A percentile compares a stretch with the other conserved stretches of the same genome.
These are phyloP conservation scores for Euplagia quadripunctaria DNA, from an alignment of 2,888 invertebrate genomes.

Conservation along the genomic window DNA sequence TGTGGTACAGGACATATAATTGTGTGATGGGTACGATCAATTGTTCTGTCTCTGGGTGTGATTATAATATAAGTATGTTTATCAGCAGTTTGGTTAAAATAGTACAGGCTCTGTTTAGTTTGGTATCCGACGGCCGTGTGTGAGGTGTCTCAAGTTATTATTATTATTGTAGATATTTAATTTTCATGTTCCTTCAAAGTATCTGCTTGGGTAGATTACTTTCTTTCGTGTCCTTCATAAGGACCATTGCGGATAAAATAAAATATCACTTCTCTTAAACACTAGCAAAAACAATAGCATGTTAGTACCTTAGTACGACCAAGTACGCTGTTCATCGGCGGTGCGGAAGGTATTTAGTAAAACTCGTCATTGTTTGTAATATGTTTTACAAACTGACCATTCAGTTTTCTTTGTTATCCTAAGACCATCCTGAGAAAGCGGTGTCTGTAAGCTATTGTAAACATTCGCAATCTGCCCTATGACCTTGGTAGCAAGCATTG, in stretches of 20 bases:
- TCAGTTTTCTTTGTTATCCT: background rate
- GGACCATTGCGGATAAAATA: no score
- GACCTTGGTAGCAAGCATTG: background rate
- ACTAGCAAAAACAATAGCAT: background rate
- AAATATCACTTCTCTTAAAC: background rate
- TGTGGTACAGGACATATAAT: background rate
- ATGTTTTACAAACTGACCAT: background rate
- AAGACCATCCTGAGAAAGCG: background rate
- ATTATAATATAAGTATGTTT: no score
- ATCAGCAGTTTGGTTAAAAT: no score
- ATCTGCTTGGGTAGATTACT: no score
- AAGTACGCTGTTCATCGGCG: background rate
- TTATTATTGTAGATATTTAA: no score
- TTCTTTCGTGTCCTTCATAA: no score
- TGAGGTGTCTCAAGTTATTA: no score
- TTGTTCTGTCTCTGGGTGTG: background rate
- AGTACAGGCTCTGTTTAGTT: no score
- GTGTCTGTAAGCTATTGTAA: background rate
- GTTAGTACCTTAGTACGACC: background rate
- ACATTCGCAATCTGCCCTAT: background rate
- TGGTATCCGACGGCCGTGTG: no score
- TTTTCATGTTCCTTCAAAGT: no score
- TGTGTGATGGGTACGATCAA: background rate
- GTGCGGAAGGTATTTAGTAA: background rate
- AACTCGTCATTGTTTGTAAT: background rate